Conservation (phyloP, 2,888 invertebrate species). For the Cephalotes varians region DNA sequence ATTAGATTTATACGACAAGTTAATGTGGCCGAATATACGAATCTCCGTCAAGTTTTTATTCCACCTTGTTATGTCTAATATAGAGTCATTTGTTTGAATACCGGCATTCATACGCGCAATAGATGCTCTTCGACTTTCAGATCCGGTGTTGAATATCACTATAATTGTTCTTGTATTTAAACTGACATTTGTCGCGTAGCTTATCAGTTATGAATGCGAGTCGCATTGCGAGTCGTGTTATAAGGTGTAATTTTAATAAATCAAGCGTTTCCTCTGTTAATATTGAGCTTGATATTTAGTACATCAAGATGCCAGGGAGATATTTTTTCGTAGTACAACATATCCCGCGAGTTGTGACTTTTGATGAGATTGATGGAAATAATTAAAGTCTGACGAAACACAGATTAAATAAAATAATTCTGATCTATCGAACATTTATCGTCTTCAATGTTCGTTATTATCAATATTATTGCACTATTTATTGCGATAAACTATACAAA, state of each 20-base stretch:
- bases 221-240: neutral
- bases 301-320: slow-evolving; percentile 17
- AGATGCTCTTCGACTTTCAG: slow-evolving; percentile 30
- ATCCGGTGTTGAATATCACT: slow-evolving; percentile 42
- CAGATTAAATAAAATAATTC: slow-evolving; percentile 31
- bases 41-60: slow-evolving; percentile 7
- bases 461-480: slow-evolving; percentile 16
- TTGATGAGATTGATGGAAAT: slow-evolving; percentile 44
- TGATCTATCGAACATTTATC: slow-evolving; percentile 3
- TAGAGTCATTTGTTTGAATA: slow-evolving; percentile 11
- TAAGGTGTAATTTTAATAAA: slow-evolving; percentile 51
- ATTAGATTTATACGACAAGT: neutral
- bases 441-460: neutral
- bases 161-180: slow-evolving; percentile 26
- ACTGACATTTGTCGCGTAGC: slow-evolving; percentile 55
- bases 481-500: neutral
- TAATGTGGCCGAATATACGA: slow-evolving; percentile 27
- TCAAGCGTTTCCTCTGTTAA: slow-evolving; percentile 24
- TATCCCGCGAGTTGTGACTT: slow-evolving; percentile 12
- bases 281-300: slow-evolving; percentile 40
- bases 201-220: slow-evolving; percentile 46
- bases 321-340: slow-evolving; percentile 21
- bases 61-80: neutral
- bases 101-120: neutral
- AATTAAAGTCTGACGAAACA: slow-evolving; percentile 41